phyloP scores from a whole-genome alignment of 2,888 invertebrate genomes.

The Aphodius granarius region DNA sequence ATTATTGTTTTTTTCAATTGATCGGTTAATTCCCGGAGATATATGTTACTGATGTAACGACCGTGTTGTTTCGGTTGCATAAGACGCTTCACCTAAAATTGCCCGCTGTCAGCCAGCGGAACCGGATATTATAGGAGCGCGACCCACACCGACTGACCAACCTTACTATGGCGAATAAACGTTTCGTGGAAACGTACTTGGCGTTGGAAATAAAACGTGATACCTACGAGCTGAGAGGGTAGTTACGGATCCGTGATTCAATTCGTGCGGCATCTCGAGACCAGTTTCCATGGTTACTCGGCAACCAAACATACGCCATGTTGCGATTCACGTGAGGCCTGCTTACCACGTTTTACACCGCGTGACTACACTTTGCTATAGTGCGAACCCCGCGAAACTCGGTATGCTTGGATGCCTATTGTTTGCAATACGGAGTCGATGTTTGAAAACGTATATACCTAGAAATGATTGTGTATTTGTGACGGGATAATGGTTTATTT shows the following conservation, averaged over 20 bases:
- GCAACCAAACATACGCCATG: slow-evolving; percentile 26
- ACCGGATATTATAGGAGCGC: background rate
- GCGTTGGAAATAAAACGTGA: slow-evolving; percentile 1
- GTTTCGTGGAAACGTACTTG: background rate
- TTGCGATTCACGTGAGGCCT: slow-evolving; percentile 21
- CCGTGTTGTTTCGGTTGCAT: background rate
- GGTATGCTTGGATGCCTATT: slow-evolving; percentile 10
- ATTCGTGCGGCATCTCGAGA: slow-evolving; percentile 1
- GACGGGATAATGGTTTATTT: background rate
- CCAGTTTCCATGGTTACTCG: slow-evolving; percentile 20
- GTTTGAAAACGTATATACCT: background rate
- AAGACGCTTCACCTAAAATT: background rate
- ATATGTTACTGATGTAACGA: background rate
- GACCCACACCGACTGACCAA: background rate
- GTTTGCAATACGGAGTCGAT: background rate
- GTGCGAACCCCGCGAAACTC: background rate
- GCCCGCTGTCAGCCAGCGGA: background rate
- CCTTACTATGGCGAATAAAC: background rate
- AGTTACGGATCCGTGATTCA: background rate
- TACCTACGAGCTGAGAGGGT: background rate
- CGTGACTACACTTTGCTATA: slow-evolving; percentile 24
- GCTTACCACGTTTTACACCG: slow-evolving; percentile 21
- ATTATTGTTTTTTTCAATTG: background rate
- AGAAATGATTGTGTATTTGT: background rate
- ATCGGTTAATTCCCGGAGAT: background rate